Base-by-base conservation (phyloP, 1,140 invertebrate species). In the Dysdera silvatica region DNA sequence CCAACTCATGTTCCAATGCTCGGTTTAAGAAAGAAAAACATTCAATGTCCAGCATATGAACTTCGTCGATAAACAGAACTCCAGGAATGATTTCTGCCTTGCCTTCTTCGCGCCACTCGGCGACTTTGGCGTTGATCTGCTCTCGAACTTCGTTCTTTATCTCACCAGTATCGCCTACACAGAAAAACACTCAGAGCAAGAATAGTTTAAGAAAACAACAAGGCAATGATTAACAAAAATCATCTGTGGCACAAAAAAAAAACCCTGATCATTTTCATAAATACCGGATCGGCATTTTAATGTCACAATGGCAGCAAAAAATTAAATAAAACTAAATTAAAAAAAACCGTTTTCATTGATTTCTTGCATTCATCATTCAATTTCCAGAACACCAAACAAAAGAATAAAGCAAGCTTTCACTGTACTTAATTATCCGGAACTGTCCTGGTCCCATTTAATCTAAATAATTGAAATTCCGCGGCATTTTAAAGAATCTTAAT, bases 31-130 rank as follows among this genome's bases (percentile, higher is more conserved):
- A 99, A 1, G 95, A 98, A 78, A 99, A 99, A 74, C 95, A 98
- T 75, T 99, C 95, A 51, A 99, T 93, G 71, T 99, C 96, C 64
- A 99, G 77, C 95, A 99, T 98, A 73, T 99, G 96, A 0, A 93
- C 92, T 78, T 94, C 90, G 70, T 95, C 90, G 70, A 94, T 87
- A 69, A 95, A 94, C 0, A 94, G 77, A 14, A 95, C 95, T 1
- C 95, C 95, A 0, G 95, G 95, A 66, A 96, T 91, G 70, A 99
- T 96, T 78, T 98, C 93, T 0, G 97, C 95, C 75, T 99, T 99
- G 1, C 95, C 95, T 77, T 99, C 96, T 78, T 99, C 96, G 51
- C 94, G 80, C 97, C 97, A 99, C 78, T 99, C 97, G 0, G 89
- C 86, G 7, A 96, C 90, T 79, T 98, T 99, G n/a, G 86, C 83